Evolutionary conservation across 2,797 vertebrate genomes (phyloP), one percentile per base, ranked within the genome.

Genomic region (Eupleurogrammus muticus): DNA sequence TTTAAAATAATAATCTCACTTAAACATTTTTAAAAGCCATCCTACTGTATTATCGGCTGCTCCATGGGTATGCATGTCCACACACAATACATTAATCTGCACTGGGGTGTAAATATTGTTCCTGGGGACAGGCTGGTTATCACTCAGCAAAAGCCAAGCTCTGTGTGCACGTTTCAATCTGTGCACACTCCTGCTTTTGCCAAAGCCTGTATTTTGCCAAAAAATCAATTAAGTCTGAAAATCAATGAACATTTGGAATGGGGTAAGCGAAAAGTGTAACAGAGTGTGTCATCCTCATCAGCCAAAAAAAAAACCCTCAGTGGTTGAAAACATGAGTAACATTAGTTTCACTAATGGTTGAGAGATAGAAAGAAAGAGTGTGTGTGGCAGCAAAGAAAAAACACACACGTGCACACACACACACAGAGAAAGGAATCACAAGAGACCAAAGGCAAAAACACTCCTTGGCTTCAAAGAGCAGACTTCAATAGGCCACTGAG

Each of bases 151-250:
- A 75, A 63, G 59, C 51, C 60, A 55, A n/a, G 46, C 47, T 36
- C 14, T 55, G 35, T 56, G 56, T 64, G 44, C 36, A n/a, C n/a
- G 34, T 68, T 50, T 49, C 24, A 36, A 23, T 32, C 23, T 49
- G 70, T 38, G 54, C 52, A 36, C 48, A 34, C 57, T 73, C 38
- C 20, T 67, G 46, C 34, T 53, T 78, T 78, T 79, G 77, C 77
- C 84, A 85, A 86, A 81, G 19, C 66, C 24, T 5, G 47, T 61
- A 48, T 69, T 80, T 77, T 81, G 84, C 73, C 87, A 87, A 81
- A 86, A 81, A 79, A 66, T 63, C 71, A 77, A 87, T 89, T 87
- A 86, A 78, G 75, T 83, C 70, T 69, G 63, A 44, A n/a, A 88
- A 81, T 63, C 60, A 62, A 70, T 85, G 51, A 83, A 83, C 70